Evolutionary conservation across 1,140 invertebrate species (phyloP), one percentile per base, ranked within the genome.

Genomic region (Sycobia sp.): DNA sequence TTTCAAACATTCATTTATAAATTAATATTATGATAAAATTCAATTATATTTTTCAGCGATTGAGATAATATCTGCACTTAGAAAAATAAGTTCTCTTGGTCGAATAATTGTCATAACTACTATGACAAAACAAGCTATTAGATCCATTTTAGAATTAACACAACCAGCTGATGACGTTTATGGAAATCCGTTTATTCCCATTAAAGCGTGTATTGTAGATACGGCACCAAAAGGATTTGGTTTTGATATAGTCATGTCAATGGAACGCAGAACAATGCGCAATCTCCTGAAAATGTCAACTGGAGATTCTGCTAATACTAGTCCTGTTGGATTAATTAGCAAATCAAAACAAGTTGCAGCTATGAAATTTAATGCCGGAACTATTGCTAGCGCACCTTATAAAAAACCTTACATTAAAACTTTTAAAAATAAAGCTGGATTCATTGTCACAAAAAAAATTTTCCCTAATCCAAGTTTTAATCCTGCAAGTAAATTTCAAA

Each of bases 61-160:
- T 18, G 78, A 82, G 27, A 67, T 81, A 16, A 81, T 81, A 72
- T 70, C 68, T 14, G 72, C 73, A 32, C 63, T 81, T 3, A 68
- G 78, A 36, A 79, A 76, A 64, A 77, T 81, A 53, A 69, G 46
- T 25, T 70, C 71, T 4, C 47, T 82, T 0, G 71, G 74, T n/a
- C 71, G 76, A 56, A 69, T 82, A 16, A 78, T 81, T 16, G 75
- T 82, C 71, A 69, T 81, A 27, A 82, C 80, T 25, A 78, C 77
- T 5, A 64, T 82, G n/a, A 80, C 79, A 0, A 82, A 82, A 64
- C 80, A 80, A 58, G 79, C 80, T 0, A 79, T 80, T 4, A 75
- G 79, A 11, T 74, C 79, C 9, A 79, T 81, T 60, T 66, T 82
- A 53, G 79, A 82, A 60, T 64, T 82, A 18, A 77, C 73, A n/a